phyloP scores from a whole-genome alignment of 1,140 invertebrate genomes.

The Sinonovacula constricta region DNA sequence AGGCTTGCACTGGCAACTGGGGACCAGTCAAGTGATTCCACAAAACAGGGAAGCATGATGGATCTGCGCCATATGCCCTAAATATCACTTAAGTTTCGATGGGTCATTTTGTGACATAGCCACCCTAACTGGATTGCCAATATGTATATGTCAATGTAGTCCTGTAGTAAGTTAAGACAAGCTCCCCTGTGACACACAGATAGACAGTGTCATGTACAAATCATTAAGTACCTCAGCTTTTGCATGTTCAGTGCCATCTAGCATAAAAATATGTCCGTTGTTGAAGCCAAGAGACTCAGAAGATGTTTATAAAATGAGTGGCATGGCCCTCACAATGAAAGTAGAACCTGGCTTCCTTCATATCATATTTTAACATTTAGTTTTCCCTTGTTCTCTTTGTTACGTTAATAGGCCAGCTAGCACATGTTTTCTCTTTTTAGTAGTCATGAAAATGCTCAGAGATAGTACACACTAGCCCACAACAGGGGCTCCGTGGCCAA shows the following conservation, averaged over 20 bases:
- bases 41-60: not conserved
- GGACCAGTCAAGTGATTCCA: no score
- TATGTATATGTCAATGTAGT: constrained; percentile 40
- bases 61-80: not conserved
- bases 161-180: constrained; percentile 36
- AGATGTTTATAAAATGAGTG: no score
- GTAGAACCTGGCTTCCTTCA: no score
- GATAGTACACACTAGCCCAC: no score
- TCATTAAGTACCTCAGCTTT: constrained; percentile 34
- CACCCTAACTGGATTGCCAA: constrained; percentile 33
- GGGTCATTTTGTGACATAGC: constrained; percentile 21
- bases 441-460: no score
- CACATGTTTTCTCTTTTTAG: no score
- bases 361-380: no score
- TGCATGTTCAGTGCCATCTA: constrained; percentile 28
- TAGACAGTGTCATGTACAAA: constrained; percentile 49
- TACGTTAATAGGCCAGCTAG: no score
- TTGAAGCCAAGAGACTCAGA: constrained; percentile 5
- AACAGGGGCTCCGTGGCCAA: no score
- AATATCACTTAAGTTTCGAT: not conserved
- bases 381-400: no score
- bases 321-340: no score
- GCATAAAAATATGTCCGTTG: constrained; percentile 32
- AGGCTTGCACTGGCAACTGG: no score
- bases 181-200: not conserved